Evolutionary conservation across 1,140 invertebrate genomes (phyloP), one percentile per base, ranked within the genome.

Genomic region (Rhagoletis pomonella): DNA sequence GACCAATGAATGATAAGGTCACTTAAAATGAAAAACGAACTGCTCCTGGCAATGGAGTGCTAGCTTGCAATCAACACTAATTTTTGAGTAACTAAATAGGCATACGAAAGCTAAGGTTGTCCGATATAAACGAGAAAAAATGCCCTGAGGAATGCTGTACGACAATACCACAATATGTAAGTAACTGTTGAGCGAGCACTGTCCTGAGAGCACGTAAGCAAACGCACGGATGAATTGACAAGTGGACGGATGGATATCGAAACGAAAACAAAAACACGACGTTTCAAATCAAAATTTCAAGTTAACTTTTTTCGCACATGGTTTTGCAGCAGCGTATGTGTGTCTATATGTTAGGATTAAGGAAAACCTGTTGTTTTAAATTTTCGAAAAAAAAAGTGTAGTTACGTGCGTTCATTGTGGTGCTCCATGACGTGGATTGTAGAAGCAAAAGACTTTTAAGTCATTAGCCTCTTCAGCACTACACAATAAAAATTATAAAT

Each of bases 281-380:
- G 69, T 47, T 73, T 73, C 44, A 73, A 73, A 73, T 73, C 69
- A 73, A 73, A 73, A 73, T 42, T 73, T 73, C 44, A n/a, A 67
- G 42, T 50, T n/a, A 62, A 62, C 69, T 73, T 73, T 44, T 47
- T 12, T 47, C 29, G 17, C 69, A 4, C 12, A 5, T 73, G 5
- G 14, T 17, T 12, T 62, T 62, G 1, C 12, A 62, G 4, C n/a
- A n/a, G 4, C 17, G 60, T 62, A 14, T 14, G n/a, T 62, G 17
- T 62, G 6, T 62, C 9, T 55, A 10, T 55, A 55, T 55, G 50
- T 55, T 55, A 55, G 5, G 1, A 10, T 55, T 55, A 55, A 55
- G 10, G 10, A 55, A 17, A 29, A 29, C 29, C 29, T 29, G 29
- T 29, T 29, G 29, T 29, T 29, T 29, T 29, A 29, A 29, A 29